Evolutionary conservation across 2,113 vertebrate species (phyloP), one percentile per base, ranked within the genome.

Genomic region (Myodes glareolus): DNA sequence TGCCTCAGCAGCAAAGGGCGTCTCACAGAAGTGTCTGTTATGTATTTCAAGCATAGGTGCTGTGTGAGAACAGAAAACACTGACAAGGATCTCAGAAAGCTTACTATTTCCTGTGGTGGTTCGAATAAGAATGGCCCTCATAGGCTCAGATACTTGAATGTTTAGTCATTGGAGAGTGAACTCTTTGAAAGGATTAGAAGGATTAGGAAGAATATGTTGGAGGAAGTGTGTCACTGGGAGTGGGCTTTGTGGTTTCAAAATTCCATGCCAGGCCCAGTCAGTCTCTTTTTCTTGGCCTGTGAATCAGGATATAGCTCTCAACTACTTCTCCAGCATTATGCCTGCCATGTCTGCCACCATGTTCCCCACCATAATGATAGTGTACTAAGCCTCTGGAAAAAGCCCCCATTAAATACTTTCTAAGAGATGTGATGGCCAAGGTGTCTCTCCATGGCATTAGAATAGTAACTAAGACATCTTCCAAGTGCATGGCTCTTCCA

Each of bases 401-500:
- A 84, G 81, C 7, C 7, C 39, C n/a, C 29, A 31, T 29, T 42
- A 63, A 63, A 63, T 31, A 5, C 25, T 63, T 42, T 19, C 58
- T 63, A 63, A 39, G 58, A 84, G 81, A 42, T 31, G 14, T 4
- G 63, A 7, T 84, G 81, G 58, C 31, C n/a, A 42, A 31, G n/a
- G 58, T 42, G 58, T 84, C n/a, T 63, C 58, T 84, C 63, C 14
- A 11, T 21, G 31, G n/a, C n/a, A 84, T 42, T 19, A 31, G 81
- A 63, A 31, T 7, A 31, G 7, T 11, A 10, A 63, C 58, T 86
- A 68, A 47, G 39, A 67, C 29, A 63, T 2, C 81, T 42, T 84
- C 58, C 25, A 42, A 2, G 3, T 5, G 29, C 4, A n/a, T 0
- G 31, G 58, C 47, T 27, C 5, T 31, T 39, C 25, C 1, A 4